Evolutionary conservation across 2,113 vertebrate species (phyloP).

Genomic region (Gallinago undulata): DNA sequence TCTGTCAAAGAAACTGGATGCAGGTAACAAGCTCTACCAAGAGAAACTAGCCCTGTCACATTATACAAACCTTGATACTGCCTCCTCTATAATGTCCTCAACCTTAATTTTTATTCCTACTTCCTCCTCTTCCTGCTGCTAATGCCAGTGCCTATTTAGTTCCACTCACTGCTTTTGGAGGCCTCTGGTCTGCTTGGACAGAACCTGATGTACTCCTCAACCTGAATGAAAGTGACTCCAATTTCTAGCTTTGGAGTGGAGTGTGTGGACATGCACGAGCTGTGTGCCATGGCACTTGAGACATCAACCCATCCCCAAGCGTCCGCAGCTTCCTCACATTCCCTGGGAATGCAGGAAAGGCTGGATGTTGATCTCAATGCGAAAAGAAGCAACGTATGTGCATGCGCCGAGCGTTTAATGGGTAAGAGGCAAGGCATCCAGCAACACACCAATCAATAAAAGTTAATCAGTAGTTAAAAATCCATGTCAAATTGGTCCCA

Average conservation of each 20-base stretch:
- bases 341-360: constrained; percentile 24
- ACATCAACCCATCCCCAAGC: neutral
- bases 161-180: neutral
- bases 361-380: neutral
- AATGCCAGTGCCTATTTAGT: neutral
- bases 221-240: neutral
- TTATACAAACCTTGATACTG: neutral
- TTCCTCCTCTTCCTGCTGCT: neutral
- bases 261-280: constrained; percentile 30
- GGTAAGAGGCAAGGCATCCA: constrained; percentile 23
- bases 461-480: constrained; percentile 59
- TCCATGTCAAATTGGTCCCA: neutral
- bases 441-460: constrained; percentile 16
- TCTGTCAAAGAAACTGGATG: neutral
- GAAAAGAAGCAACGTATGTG: neutral
- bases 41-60: neutral
- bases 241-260: constrained; percentile 1
- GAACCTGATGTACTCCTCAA: neutral
- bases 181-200: neutral
- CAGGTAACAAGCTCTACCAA: neutral
- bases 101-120: neutral
- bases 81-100: neutral
- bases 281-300: constrained; percentile 13
- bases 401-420: constrained; percentile 42
- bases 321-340: neutral